Base-by-base conservation (phyloP, 2,113 vertebrate species). In the Aptenodytes forsteri region DNA sequence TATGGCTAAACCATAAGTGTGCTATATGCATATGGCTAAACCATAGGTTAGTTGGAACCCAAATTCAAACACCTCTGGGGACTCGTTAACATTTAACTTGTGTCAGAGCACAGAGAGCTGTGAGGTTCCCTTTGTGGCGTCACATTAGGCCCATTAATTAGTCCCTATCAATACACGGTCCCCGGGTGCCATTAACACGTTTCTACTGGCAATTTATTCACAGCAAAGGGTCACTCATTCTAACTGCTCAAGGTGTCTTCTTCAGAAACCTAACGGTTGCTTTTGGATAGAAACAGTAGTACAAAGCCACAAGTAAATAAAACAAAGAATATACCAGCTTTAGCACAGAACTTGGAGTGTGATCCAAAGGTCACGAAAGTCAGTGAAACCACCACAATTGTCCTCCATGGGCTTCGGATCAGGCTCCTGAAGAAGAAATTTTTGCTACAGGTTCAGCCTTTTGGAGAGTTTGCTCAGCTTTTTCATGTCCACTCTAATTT, bases 141-240 rank as follows among this genome's bases (percentile, higher is more conserved):
- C 94, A 83, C 72, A 94, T 97, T 66, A 93, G 56, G 83, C 58
- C 83, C 86, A 76, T 91, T 97, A 95, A 94, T 93, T 92, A 66
- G 52, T 38, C 73, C 38, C 70, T 85, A 69, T 34, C 90, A 90
- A 95, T 84, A 77, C 93, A 83, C 86, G 78, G 40, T 91, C 89
- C 54, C 75, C 19, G 32, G 55, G 40, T 91, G 84, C 83, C 92
- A 46, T 73, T 55, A 96, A 75, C 76, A 94, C 18, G 38, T 80
- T 96, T 94, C 77, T 87, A 34, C 42, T 84, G 88, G 90, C 89
- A 84, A 40, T 83, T 88, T 83, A 87, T 96, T 97, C 93, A 89
- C 78, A 93, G 95, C 91, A 90, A 95, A 92, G 10, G 64, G 46
- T 95, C 83, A 58, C 47, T 44, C 20, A 13, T 72, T 87, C 85